phyloP scores from a whole-genome alignment of 1,140 invertebrate genomes.

The Babylonia areolata region DNA sequence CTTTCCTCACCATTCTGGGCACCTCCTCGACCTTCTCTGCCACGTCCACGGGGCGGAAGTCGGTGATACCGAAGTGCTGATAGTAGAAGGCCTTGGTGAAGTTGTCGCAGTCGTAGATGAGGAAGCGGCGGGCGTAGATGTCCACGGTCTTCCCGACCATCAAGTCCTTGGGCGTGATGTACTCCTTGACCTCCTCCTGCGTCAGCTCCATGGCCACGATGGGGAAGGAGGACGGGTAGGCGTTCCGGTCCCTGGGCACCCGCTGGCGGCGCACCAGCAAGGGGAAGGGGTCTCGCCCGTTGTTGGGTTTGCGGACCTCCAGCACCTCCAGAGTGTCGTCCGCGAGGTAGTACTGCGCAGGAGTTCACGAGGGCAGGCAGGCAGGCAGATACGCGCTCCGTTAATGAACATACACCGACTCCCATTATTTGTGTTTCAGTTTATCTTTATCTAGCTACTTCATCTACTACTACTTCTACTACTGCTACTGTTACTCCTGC shows the following conservation, averaged over 20 bases:
- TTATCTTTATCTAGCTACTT: too few relatives aligned
- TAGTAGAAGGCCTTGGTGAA: conserved; percentile 90
- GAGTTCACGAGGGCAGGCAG: too few relatives aligned
- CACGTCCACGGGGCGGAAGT: conserved; percentile 75
- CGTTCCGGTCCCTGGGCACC: conserved; percentile 86
- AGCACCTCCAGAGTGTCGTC: conserved; percentile 88
- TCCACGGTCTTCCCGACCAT: conserved; percentile 86
- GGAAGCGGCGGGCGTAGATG: conserved; percentile 86
- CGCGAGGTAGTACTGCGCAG: conserved; percentile 84
- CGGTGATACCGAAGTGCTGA: conserved; percentile 77
- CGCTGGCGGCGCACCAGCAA: conserved; percentile 85
- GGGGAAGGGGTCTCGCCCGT: conserved; percentile 85
- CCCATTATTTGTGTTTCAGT: too few relatives aligned
- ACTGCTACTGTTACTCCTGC: too few relatives aligned
- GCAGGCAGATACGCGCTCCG: too few relatives aligned
- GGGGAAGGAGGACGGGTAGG: conserved; percentile 79
- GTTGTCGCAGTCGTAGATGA: conserved; percentile 87
- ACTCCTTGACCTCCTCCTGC: conserved; percentile 84
- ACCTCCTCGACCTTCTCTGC: conserved; percentile 60
- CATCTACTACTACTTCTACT: too few relatives aligned
- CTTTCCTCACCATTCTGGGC: conserved; percentile 70
- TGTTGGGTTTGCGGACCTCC: conserved; percentile 83
- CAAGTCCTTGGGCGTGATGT: conserved; percentile 86
- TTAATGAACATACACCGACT: too few relatives aligned
- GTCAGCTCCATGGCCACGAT: conserved; percentile 79